A percentile compares a stretch with the other conserved stretches of the same genome.
Evolutionary conservation across 2,113 vertebrate genomes (phyloP).

Genomic region (Zosterops lateralis): DNA sequence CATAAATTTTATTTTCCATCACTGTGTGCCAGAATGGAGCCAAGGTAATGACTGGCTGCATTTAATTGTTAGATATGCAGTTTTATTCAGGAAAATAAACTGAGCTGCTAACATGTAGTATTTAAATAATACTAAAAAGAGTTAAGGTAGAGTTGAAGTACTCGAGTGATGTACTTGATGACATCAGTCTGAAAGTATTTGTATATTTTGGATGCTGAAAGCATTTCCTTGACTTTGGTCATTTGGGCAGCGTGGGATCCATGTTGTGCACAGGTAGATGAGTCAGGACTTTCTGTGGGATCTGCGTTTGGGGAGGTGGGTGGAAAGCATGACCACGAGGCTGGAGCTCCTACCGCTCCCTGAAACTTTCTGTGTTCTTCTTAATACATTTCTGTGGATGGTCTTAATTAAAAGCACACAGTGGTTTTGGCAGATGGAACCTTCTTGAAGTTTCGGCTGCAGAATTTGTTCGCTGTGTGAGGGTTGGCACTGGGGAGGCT

Average conservation of each 20-base stretch:
- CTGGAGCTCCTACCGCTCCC: not conserved
- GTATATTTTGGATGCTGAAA: not conserved
- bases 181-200: not conserved
- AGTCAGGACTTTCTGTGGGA: not conserved
- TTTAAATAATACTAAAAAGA: not conserved
- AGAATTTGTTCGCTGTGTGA: not conserved
- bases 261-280: not conserved
- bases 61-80: not conserved
- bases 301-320: not conserved
- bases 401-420: conserved; percentile 44
- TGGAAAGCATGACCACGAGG: not conserved
- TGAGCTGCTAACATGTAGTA: not conserved
- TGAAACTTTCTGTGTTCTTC: not conserved
- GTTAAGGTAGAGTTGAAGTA: not conserved
- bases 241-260: not conserved
- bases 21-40: not conserved
- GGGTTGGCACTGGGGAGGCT: not conserved
- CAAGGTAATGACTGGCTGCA: not conserved
- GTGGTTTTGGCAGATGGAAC: conserved; percentile 13
- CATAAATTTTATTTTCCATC: not conserved
- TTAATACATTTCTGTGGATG: not conserved
- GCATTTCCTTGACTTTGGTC: not conserved
- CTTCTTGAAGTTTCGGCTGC: not conserved
- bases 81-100: not conserved
- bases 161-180: not conserved